phyloP scores from a whole-genome alignment of 1,140 invertebrate genomes.

The Antheraea mylitta region DNA sequence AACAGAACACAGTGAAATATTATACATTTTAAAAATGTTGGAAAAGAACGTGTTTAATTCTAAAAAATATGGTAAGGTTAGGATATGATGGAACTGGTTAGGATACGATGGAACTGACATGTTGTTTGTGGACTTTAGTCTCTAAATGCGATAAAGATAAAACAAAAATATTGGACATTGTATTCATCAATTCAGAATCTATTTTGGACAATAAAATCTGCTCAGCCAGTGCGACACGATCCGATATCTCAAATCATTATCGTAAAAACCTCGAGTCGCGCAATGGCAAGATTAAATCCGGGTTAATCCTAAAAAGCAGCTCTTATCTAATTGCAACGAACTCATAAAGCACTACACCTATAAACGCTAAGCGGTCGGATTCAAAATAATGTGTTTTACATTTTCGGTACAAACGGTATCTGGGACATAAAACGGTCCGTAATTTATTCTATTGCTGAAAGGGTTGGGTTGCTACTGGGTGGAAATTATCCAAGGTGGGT shows the following conservation, averaged over 20 bases:
- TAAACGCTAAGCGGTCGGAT: slow-evolving; percentile 75
- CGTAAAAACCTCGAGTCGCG: slow-evolving; percentile 45
- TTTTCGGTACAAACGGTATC: slow-evolving; percentile 74
- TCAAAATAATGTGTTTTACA: slow-evolving; percentile 77
- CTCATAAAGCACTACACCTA: slow-evolving; percentile 67
- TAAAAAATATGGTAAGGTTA: no score
- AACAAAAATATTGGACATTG: background rate
- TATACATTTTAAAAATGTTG: no score
- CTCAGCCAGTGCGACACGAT: slow-evolving; percentile 31
- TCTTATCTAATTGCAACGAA: slow-evolving; percentile 68
- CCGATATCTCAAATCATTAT: slow-evolving; percentile 55
- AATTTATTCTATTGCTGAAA: slow-evolving; percentile 79
- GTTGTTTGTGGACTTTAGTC: no score
- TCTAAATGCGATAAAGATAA: no score
- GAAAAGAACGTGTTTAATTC: no score
- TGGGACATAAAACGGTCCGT: slow-evolving; percentile 75
- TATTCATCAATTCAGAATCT: background rate
- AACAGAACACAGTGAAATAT: no score
- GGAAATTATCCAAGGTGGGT: slow-evolving; percentile 78
- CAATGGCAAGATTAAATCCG: slow-evolving; percentile 41
- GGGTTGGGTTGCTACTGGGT: slow-evolving; percentile 70
- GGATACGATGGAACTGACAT: no score
- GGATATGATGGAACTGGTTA: no score
- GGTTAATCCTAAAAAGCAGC: slow-evolving; percentile 68
- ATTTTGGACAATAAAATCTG: slow-evolving; percentile 6